Evolutionary conservation across 2,113 vertebrate genomes (phyloP), one percentile per base, ranked within the genome.

Genomic region (Diglossa brunneiventris): DNA sequence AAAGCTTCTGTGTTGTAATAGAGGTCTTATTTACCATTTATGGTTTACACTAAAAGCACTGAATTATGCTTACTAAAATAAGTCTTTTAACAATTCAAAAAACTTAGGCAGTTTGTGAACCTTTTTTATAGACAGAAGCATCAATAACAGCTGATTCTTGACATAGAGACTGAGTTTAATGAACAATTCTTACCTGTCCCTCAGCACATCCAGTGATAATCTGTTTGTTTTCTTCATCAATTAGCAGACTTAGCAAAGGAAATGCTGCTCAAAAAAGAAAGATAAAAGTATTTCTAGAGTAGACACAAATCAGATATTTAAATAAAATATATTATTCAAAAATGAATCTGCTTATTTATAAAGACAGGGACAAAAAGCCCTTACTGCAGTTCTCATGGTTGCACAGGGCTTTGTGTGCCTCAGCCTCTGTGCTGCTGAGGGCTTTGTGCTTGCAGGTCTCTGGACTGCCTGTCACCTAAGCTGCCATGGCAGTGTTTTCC

Each of bases 161-260:
- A 52, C 31, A 73, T 2, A 82, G 26, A 72, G 35, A 56, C 55
- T 59, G 41, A 52, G 19, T 19, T 93, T 42, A 68, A 52, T 62
- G 26, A 11, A 12, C 49, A 66, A 49, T 53, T 39, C 70, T 91
- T 94, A 99, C 99, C 98, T 98, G 98, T 85, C 99, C 99, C 47
- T 98, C 98, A 61, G 96, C 88, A 95, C 98, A 98, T 39, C 99
- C 99, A 10, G 96, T 97, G 42, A 99, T 89, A 35, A 99, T 85
- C 83, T 98, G 98, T 64, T 89, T 96, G 37, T 94, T 98, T 67
- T 97, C 94, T 90, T 97, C 97, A 67, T 98, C 62, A 64, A 99
- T 91, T 49, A 96, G 90, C 39, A 98, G 78, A 91, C 98, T 98
- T 56, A 99, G 95, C 68, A 99, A 97, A 35, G 99, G 98, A 95